A percentile compares a stretch with the other conserved stretches of the same genome.
Conservation (phyloP, 1,140 invertebrate species). For the Mamestra configurata region DNA sequence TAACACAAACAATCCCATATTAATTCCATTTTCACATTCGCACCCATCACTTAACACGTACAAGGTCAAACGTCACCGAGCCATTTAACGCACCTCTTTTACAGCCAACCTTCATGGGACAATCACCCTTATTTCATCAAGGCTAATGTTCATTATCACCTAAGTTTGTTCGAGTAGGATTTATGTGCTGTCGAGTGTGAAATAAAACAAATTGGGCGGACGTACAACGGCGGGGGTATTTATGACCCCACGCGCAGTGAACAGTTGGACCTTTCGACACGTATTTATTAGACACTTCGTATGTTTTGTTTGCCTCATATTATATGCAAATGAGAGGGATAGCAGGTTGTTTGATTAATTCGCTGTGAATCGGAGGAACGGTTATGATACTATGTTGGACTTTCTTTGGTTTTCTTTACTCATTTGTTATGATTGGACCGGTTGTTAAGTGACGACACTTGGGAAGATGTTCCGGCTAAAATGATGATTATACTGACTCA, state of each 20-base stretch:
- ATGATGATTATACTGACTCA: too few relatives aligned
- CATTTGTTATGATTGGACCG: not conserved
- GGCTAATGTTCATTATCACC: slow-evolving; percentile 17
- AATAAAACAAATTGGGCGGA: slow-evolving; percentile 41
- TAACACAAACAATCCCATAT: not conserved
- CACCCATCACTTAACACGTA: slow-evolving; percentile 13
- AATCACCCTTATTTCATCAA: not conserved
- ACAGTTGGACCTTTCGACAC: slow-evolving; percentile 23
- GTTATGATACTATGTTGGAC: not conserved
- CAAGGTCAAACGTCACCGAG: slow-evolving; percentile 18
- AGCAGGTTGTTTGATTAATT: slow-evolving; percentile 17
- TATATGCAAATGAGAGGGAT: slow-evolving; percentile 33
- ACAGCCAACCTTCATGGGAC: not conserved
- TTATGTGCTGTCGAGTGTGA: slow-evolving; percentile 26
- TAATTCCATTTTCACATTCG: slow-evolving; percentile 8
- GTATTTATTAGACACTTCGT: slow-evolving; percentile 28
- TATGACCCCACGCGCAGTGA: slow-evolving; percentile 12
- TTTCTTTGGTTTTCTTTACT: not conserved
- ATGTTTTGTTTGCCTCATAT: slow-evolving; percentile 21
- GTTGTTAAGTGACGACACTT: too few relatives aligned
- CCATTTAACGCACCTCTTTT: not conserved
- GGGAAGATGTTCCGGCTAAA: too few relatives aligned
- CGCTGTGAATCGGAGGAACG: too few relatives aligned
- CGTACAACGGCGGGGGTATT: slow-evolving; percentile 4
- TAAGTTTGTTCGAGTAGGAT: not conserved